Evolutionary conservation across 2,888 invertebrate species (phyloP).

Genomic region (Subacronicta megacephala): DNA sequence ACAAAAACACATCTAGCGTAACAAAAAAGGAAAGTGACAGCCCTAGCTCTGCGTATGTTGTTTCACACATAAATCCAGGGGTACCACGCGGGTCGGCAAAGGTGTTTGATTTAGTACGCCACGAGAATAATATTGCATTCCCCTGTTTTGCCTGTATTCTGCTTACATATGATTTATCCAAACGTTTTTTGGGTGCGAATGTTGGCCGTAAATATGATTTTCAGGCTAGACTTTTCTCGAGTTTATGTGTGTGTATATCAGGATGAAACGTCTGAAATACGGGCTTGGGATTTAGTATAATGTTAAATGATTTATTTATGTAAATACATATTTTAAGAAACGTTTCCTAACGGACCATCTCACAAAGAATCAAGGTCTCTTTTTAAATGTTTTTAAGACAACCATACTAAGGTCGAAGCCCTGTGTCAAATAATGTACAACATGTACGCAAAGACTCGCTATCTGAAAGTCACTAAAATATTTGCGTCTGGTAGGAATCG

Average conservation of each 20-base stretch:
- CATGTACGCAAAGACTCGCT: too few species aligned
- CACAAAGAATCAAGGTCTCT: too few species aligned
- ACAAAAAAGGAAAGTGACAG: conserved; percentile 35
- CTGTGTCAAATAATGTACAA: too few species aligned
- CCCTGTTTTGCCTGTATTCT: conserved; percentile 56
- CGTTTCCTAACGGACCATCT: too few species aligned
- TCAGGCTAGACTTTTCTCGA: conserved; percentile 40
- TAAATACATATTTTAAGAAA: too few species aligned
- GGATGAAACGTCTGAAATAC: conserved; percentile 1
- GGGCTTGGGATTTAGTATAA: conserved; percentile 7
- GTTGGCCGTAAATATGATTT: conserved; percentile 50
- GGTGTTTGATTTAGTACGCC: conserved; percentile 66
- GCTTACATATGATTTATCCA: conserved; percentile 57
- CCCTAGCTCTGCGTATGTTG: conserved; percentile 56
- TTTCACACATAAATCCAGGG: conserved; percentile 64
- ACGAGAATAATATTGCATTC: conserved; percentile 63
- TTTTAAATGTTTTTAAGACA: too few species aligned
- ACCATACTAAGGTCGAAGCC: too few species aligned
- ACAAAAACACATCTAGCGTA: conserved; percentile 28
- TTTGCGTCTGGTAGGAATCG: too few species aligned
- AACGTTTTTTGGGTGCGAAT: conserved; percentile 55
- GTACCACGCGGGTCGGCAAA: conserved; percentile 52
- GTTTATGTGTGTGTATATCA: conserved; percentile 37
- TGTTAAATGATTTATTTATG: too few species aligned
- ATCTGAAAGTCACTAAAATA: too few species aligned